Conservation (phyloP, 2,797 vertebrate species). For the Hypotaenidia okinawae region DNA sequence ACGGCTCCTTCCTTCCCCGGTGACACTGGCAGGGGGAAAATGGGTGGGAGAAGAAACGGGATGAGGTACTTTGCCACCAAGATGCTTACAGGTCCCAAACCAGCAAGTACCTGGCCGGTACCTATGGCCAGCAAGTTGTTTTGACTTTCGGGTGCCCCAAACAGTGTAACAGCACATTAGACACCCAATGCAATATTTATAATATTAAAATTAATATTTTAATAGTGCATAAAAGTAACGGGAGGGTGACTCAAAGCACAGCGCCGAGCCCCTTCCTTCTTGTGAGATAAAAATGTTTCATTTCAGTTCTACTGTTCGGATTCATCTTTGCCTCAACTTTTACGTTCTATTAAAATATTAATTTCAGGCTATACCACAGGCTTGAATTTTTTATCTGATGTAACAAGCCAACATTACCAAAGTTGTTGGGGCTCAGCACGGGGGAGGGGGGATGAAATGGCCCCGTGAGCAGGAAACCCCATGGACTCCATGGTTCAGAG, state of each 20-base stretch:
- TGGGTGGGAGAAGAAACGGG: neutral
- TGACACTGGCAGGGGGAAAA: neutral
- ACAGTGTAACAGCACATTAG: neutral
- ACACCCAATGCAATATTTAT: slow-evolving; percentile 43
- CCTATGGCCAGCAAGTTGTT: neutral
- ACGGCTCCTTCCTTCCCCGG: neutral
- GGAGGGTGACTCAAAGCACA: slow-evolving; percentile 10
- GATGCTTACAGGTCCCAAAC: neutral
- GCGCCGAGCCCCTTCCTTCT: neutral
- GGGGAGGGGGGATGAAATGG: neutral
- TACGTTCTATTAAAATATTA: slow-evolving; percentile 36
- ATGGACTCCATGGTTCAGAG: accelerated
- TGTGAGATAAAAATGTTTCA: slow-evolving; percentile 23
- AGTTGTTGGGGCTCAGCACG: neutral
- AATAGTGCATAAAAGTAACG: slow-evolving; percentile 12
- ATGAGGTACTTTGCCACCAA: neutral
- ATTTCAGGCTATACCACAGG: neutral
- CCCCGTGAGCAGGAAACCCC: neutral
- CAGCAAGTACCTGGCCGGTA: neutral
- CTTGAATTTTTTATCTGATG: slow-evolving; percentile 30
- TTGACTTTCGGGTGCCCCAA: slow-evolving; percentile 1
- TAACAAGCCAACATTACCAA: slow-evolving; percentile 15
- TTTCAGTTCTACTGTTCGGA: neutral
- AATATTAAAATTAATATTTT: slow-evolving; percentile 66
- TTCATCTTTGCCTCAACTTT: neutral